phyloP scores from a whole-genome alignment of 2,888 invertebrate genomes.

The Chydorus sphaericus region DNA sequence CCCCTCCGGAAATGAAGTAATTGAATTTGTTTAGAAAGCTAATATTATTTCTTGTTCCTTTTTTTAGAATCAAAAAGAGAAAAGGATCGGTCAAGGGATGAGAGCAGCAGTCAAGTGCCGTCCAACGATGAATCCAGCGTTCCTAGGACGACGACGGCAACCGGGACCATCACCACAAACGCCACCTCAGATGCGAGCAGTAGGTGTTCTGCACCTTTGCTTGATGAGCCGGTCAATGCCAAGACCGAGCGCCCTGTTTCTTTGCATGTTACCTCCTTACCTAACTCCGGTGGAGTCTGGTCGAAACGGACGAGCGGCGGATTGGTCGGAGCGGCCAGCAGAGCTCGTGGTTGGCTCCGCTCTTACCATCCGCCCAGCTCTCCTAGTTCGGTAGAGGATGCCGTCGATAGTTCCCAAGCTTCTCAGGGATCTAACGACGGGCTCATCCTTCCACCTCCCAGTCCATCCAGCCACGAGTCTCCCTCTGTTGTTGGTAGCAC shows the following conservation, averaged over 20 bases:
- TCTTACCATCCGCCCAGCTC: conserved; percentile 9
- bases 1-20: too few relatives aligned
- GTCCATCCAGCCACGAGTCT: background rate
- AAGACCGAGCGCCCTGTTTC: conserved; percentile 5
- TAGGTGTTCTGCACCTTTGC: conserved; percentile 5
- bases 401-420: background rate
- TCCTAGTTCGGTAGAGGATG: background rate
- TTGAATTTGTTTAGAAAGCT: too few relatives aligned
- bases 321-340: conserved; percentile 1
- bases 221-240: background rate
- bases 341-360: conserved; percentile 11
- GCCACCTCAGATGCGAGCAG: background rate
- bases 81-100: conserved; percentile 55
- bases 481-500: background rate
- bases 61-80: conserved; percentile 83
- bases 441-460: background rate
- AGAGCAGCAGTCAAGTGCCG: background rate
- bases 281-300: background rate
- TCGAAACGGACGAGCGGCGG: background rate
- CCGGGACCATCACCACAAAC: background rate
- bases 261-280: conserved; percentile 10
- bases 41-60: conserved; percentile 23
- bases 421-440: too few relatives aligned
- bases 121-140: background rate
- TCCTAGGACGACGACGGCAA: conserved; percentile 1